Conservation (phyloP, 2,113 vertebrate genomes). For the Enhydra lutris region DNA sequence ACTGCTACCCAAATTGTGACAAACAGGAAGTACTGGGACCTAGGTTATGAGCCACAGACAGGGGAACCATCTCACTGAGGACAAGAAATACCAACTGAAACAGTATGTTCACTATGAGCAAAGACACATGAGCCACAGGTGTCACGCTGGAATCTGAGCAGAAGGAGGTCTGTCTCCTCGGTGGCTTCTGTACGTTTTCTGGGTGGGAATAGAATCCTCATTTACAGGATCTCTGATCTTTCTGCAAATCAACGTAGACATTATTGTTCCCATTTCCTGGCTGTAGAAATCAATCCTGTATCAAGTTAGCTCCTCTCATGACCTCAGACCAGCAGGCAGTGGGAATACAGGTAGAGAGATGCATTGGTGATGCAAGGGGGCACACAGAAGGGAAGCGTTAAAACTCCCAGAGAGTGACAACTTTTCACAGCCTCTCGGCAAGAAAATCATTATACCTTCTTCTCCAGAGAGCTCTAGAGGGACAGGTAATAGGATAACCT, state of each 20-base stretch:
- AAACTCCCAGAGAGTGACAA: neutral
- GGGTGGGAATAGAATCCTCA: neutral
- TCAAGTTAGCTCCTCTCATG: neutral
- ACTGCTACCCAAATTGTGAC: neutral
- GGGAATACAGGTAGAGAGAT: neutral
- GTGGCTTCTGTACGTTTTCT: neutral
- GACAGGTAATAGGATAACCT: neutral
- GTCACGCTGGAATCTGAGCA: neutral
- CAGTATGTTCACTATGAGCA: neutral
- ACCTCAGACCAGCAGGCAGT: neutral
- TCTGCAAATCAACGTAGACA: neutral
- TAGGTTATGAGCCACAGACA: neutral
- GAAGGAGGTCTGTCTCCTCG: neutral
- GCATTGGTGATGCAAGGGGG: fast-evolving
- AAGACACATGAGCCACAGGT: neutral
- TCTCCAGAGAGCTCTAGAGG: neutral
- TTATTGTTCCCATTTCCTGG: neutral
- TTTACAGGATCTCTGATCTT: neutral
- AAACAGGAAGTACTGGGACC: neutral
- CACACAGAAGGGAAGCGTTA: fast-evolving
- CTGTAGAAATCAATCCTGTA: neutral
- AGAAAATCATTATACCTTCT: neutral
- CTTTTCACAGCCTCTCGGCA: neutral
- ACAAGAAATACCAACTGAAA: neutral
- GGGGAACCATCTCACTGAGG: neutral